These are phyloP conservation scores for Drosophila paranaensis DNA, from an alignment of 2,888 invertebrate species.

Conservation along the genomic window DNA sequence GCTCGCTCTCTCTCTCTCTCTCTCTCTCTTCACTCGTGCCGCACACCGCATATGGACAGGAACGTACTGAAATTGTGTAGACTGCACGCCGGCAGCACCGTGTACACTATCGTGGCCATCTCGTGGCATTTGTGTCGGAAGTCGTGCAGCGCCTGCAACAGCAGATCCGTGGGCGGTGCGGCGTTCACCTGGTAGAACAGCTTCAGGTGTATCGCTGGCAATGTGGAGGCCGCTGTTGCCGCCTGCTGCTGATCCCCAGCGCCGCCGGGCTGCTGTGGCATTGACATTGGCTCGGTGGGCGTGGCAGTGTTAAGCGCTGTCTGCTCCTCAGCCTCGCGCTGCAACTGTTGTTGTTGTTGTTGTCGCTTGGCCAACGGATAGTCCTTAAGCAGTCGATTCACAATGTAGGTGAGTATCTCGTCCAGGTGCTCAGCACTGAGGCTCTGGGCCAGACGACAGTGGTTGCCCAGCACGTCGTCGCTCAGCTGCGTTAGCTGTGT, in stretches of 20 bases:
- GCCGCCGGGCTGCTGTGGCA: slow-evolving; percentile 56
- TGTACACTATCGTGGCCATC: slow-evolving; percentile 87
- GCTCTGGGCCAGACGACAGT: slow-evolving; percentile 83
- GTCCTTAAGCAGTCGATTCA: slow-evolving; percentile 86
- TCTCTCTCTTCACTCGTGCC: slow-evolving; percentile 87
- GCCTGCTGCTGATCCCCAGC: slow-evolving; percentile 51
- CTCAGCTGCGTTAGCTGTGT: slow-evolving; percentile 84
- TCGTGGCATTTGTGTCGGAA: slow-evolving; percentile 86
- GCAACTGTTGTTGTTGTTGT: slow-evolving; percentile 23
- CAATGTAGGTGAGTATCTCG: slow-evolving; percentile 86
- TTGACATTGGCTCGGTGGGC: slow-evolving; percentile 32
- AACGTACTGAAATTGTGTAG: slow-evolving; percentile 93
- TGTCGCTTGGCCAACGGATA: slow-evolving; percentile 81
- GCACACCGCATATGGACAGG: slow-evolving; percentile 92
- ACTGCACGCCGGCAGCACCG: slow-evolving; percentile 91
- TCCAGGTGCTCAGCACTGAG: slow-evolving; percentile 86
- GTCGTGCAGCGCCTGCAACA: slow-evolving; percentile 84
- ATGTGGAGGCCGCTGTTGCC: slow-evolving; percentile 47
- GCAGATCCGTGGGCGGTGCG: slow-evolving; percentile 85
- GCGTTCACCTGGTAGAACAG: slow-evolving; percentile 91
- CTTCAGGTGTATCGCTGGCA: slow-evolving; percentile 90
- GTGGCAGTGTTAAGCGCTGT: slow-evolving; percentile 23
- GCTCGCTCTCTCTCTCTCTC: neutral
- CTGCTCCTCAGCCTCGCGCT: slow-evolving; percentile 35
- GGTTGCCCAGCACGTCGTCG: slow-evolving; percentile 83